Percentiles rank a stretch among this genome's conserved stretches.
These are phyloP conservation scores for Nesometra sesokonis DNA, from an alignment of 35 echinoderm and acorn worm genomes.

Conservation along the genomic window DNA sequence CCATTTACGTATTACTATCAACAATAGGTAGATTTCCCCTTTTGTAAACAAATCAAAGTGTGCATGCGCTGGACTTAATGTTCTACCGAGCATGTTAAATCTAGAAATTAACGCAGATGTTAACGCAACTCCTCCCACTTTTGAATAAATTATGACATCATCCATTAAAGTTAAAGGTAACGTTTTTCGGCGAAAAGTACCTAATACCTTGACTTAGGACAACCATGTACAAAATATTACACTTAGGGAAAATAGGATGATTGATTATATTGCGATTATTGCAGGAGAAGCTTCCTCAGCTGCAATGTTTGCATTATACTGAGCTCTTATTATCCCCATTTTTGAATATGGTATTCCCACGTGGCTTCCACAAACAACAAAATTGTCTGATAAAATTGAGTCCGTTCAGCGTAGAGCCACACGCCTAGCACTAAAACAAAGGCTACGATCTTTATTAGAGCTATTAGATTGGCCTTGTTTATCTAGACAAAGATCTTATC, in stretches of 20 bases:
- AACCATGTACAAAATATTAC: not conserved
- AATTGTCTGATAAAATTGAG: not conserved
- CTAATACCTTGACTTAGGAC: not conserved
- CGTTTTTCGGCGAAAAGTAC: no score
- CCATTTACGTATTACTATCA: not conserved
- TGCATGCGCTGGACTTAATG: no score
- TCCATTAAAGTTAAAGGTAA: no score
- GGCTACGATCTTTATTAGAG: no score
- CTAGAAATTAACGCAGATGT: no score
- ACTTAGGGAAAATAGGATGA: not conserved
- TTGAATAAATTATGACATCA: no score
- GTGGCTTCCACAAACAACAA: not conserved
- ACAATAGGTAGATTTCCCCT: no score
- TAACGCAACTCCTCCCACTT: no score
- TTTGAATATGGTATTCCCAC: not conserved
- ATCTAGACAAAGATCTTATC: not conserved
- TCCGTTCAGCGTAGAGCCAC: not conserved
- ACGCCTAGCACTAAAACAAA: not conserved
- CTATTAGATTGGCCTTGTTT: not conserved
- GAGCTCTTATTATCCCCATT: not conserved
- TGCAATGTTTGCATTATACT: not conserved
- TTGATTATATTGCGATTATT: not conserved
- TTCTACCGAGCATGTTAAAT: no score
- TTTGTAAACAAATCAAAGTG: no score
- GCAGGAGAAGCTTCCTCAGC: not conserved